phyloP scores from a whole-genome alignment of 2,113 vertebrate species.

The Camelus dromedarius region DNA sequence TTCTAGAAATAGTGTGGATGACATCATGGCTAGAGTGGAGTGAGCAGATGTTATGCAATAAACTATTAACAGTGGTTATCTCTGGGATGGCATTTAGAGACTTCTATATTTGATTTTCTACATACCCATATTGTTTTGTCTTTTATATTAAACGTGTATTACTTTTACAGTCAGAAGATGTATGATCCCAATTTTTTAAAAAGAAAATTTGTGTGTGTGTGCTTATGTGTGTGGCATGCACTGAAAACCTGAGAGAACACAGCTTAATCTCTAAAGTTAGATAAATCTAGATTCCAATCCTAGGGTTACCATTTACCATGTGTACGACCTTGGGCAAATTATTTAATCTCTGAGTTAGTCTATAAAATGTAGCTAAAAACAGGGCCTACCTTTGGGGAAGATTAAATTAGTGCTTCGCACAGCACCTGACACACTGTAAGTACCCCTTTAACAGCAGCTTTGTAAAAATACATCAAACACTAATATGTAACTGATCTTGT shows the following conservation, averaged over 20 bases:
- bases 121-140: neutral
- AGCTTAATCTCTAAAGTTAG: neutral
- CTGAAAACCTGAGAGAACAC: neutral
- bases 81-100: neutral
- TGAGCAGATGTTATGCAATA: neutral
- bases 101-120: neutral
- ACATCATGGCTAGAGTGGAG: neutral
- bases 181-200: neutral
- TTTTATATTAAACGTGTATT: neutral
- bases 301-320: neutral
- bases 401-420: neutral
- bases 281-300: slow-evolving; percentile 1
- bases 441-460: neutral
- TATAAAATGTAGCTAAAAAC: neutral
- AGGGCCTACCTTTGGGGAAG: neutral
- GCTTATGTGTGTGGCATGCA: neutral
- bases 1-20: slow-evolving; percentile 19
- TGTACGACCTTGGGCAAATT: neutral
- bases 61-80: slow-evolving; percentile 12
- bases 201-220: neutral
- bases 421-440: neutral
- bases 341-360: neutral
- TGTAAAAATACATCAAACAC: neutral
- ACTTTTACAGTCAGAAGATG: neutral
- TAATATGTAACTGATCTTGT: slow-evolving; percentile 14